Base-by-base conservation (phyloP, 2,797 vertebrate genomes). In the Eremophila alpestris region DNA sequence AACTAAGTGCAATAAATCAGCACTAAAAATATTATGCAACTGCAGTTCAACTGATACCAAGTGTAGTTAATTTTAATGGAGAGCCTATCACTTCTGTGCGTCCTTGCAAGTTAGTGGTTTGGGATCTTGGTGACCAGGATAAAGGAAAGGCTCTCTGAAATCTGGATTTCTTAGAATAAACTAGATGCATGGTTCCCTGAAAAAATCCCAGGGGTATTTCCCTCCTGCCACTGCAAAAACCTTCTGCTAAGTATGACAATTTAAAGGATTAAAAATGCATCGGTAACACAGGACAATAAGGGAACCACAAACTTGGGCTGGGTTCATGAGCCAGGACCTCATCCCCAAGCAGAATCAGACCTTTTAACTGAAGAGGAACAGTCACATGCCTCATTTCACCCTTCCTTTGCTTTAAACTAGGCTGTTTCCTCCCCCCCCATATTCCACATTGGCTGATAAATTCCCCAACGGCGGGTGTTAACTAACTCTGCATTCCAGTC, bases 401-500 rank as follows among this genome's bases (percentile, higher is more conserved):
- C 93, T 93, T 95, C 83, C 89, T 92, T 90, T 93, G 64, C 90
- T 94, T 96, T 95, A 93, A 94, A 93, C 95, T 46, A 74, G 68
- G 92, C 85, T 34, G 89, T 51, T 96, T 94, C 93, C 86, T 82
- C 76, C 93, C 77, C 92, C 89, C 26, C 82, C 52, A 58, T 90
- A 95, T 94, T 93, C 91, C 94, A 96, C 95, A 95, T 70, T 96
- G 96, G 93, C 94, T 93, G 94, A 92, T 97, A 96, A 95, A 97
- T 97, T 97, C 97, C 96, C 93, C 91, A 95, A 88, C 49, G 94
- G 82, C 90, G 96, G 94, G 96, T 96, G 97, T 96, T 96, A 96
- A 96, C 97, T 97, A 92, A 96, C 93, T 94, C 95, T 5, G 52
- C 96, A 97, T 97, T 97, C 96, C 97, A 96, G 93, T 95, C 94